Base-by-base conservation (phyloP, 2,888 invertebrate species). In the Drosophila paramelanica region DNA sequence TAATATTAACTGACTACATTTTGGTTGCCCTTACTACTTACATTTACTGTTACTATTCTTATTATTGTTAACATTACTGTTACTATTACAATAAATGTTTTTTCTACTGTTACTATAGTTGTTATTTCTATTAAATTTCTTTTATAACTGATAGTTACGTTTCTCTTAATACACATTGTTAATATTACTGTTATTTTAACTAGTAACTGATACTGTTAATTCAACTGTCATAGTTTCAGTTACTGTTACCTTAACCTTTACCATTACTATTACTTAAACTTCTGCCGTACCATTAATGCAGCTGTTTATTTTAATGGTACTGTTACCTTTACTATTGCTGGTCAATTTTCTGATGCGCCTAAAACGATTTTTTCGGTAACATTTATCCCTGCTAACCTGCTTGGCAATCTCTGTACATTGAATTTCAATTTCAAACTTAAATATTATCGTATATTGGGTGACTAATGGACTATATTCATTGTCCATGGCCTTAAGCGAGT, bases 401-500 rank as follows among this genome's bases (percentile, higher is more conserved):
- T n/a, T 23, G 14, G 13, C 1, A 20, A 11, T n/a, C 38, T 7
- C 4, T 20, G 17, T 13, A 11, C 25, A 36, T 25, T 17, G 47
- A 13, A 38, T 67, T 67, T 46, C 33, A 58, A 52, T 23, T 58
- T 33, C n/a, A n/a, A 42, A 11, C 43, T 39, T n/a, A 11, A 58
- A 67, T 67, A 36, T 27, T 58, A 10, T 25, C 23, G 27, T 47
- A 53, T 47, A 55, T 64, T 66, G 46, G 25, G 6, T 20, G 41
- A 3, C 31, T 38, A 47, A 25, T 47, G 11, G 25, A 25, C 6
- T 25, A 27, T 13, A 39, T 33, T 13, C n/a, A 46, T 25, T 67
- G 45, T 23, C 31, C 20, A 23, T 41, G 41, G 53, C 53, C 23
- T 51, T 39, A 27, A 45, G 33, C 39, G 36, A 43, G 33, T 8